These are phyloP conservation scores for Mastomys coucha DNA, from an alignment of 2,113 vertebrate species.

Conservation along the genomic window DNA sequence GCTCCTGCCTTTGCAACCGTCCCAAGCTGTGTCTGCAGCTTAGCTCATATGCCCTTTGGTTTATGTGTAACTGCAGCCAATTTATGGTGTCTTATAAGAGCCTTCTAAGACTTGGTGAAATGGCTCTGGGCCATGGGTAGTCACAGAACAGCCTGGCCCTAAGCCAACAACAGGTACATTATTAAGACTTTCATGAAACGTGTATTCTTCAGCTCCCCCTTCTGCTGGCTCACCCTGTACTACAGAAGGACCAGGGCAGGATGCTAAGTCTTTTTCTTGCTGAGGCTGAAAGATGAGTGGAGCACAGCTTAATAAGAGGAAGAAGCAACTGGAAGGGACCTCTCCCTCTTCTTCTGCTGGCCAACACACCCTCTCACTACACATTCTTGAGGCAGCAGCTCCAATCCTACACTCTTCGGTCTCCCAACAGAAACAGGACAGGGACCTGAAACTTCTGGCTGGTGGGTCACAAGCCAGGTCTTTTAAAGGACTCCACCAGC, in stretches of 20 bases:
- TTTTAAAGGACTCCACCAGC: neutral
- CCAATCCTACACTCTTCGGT: neutral
- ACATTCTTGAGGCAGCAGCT: neutral
- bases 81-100: neutral
- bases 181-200: neutral
- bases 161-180: neutral
- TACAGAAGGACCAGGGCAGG: slow-evolving; percentile 6
- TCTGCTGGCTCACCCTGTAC: neutral
- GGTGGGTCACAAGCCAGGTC: neutral
- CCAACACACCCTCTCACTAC: neutral
- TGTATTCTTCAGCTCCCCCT: neutral
- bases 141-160: neutral
- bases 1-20: neutral
- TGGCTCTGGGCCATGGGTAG: neutral
- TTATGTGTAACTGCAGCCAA: neutral
- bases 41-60: neutral
- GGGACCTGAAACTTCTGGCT: neutral
- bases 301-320: neutral
- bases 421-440: neutral
- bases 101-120: neutral
- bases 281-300: neutral
- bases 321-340: no score
- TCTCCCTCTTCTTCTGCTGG: neutral
- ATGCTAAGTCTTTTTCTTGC: neutral
- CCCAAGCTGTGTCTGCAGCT: neutral